Base-by-base conservation (phyloP, 1,140 invertebrate genomes). In the Ips typographus region DNA sequence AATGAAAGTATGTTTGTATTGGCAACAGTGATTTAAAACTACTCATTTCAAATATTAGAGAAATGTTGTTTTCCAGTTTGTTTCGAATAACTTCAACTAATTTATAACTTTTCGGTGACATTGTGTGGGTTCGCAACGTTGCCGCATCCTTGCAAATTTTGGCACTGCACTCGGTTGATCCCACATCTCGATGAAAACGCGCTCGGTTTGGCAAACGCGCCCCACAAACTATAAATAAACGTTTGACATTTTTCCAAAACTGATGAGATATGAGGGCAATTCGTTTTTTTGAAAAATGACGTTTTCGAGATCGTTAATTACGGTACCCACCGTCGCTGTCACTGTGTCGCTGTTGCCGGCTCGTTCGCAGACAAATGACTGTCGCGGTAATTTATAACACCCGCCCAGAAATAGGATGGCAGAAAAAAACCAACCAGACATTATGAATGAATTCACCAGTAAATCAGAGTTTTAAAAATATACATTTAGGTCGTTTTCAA, bases 281-380 rank as follows among this genome's bases (percentile, higher is more conserved):
- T 74, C 73, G 64, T 72, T 65, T 77, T 67, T 80, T 78, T 22
- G 22, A 77, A 80, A 80, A 80, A 80, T 79, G 79, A 78, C 74
- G 73, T 75, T 65, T 78, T 79, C 77, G 75, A 80, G 73, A 76
- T 78, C 79, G 78, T 80, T 79, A 79, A 79, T 79, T 80, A 79
- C 76, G 52, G 73, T 73, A 75, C 73, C 77, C 76, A 75, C 77
- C 76, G 75, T 74, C 75, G 75, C 73, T 80, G 79, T 79, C 79
- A 76, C 65, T 58, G 72, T 75, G 75, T 75, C 77, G 72, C 75
- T 76, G 75, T 77, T 75, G 75, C 77, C 75, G 75, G 72, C 71
- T 71, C 74, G 74, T 63, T 69, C 75, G 77, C 73, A 78, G 77
- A 79, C 77, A 79, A 79, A 79, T 79, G 77, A 79, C 77, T 74